Conservation (phyloP, 2,888 invertebrate species). For the Apeira syringaria region DNA sequence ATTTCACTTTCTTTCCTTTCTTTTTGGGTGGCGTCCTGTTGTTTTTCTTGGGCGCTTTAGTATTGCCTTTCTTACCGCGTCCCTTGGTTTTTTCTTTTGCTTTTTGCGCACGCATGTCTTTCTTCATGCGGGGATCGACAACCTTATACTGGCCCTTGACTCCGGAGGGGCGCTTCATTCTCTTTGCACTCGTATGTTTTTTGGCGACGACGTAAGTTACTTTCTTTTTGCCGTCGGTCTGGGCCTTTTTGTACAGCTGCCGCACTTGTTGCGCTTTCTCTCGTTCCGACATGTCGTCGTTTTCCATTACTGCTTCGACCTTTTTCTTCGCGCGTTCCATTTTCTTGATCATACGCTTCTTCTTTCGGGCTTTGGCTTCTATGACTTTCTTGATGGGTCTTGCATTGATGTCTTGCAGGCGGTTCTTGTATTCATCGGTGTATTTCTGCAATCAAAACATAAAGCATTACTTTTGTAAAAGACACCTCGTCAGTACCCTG, state of each 20-base stretch:
- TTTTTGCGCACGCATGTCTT: constrained; percentile 91
- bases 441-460: constrained; percentile 84
- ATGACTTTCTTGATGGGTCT: constrained; percentile 98
- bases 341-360: constrained; percentile 93
- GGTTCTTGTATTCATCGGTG: constrained; percentile 93
- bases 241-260: constrained; percentile 95
- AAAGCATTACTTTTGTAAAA: too few species aligned
- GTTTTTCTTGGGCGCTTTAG: constrained; percentile 40
- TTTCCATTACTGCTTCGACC: constrained; percentile 96
- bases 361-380: constrained; percentile 99
- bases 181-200: constrained; percentile 91
- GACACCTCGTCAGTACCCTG: too few species aligned
- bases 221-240: constrained; percentile 93
- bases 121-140: constrained; percentile 98
- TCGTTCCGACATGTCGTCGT: constrained; percentile 93
- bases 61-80: constrained; percentile 64
- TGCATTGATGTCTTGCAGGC: constrained; percentile 93
- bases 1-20: constrained; percentile 59
- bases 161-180: constrained; percentile 91
- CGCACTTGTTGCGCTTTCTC: constrained; percentile 97
- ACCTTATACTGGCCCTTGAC: constrained; percentile 96
- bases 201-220: constrained; percentile 97
- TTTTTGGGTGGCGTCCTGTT: constrained; percentile 44
- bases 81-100: constrained; percentile 84
- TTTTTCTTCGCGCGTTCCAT: constrained; percentile 98